Evolutionary conservation across 2,888 invertebrate genomes (phyloP), one percentile per base, ranked within the genome.

Genomic region (Entomobrya proxima): DNA sequence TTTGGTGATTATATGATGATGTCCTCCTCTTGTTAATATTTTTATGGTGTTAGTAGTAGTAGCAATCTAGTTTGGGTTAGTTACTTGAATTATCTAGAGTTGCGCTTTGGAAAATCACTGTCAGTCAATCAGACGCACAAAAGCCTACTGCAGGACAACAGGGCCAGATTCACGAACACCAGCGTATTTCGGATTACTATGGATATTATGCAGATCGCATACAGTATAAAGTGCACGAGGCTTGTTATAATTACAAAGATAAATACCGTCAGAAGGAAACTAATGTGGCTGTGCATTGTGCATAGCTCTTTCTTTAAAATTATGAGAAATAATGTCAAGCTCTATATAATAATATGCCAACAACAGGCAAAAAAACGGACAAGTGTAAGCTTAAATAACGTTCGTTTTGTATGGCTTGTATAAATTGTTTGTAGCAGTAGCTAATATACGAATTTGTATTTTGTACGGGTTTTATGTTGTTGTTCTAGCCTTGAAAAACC

Each of bases 401-500:
- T n/a, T 50, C 21, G n/a, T 50, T 50, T 21, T 21, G 2, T 18
- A 21, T 50, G 50, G 18, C 50, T 50, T 7, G 21, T 50, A 7
- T 4, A 3, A 47, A 13, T 47, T n/a, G n/a, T n/a, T n/a, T n/a
- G n/a, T n/a, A n/a, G n/a, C n/a, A n/a, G n/a, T n/a, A n/a, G n/a
- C n/a, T n/a, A n/a, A n/a, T n/a, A n/a, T n/a, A n/a, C n/a, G n/a
- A n/a, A 50, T 50, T n/a, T 50, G 21, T 50, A 50, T 21, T 50
- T 50, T 50, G 21, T 50, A 47, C 3, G 3, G 4, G 3, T 15
- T 47, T 13, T 47, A 47, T 58, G 21, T 7, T 21, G 18, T 13
- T 15, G 13, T 58, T 15, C 6, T 32, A 61, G 61, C 64, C 64
- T 64, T 64, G 67, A 67, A 67, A 67, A 67, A 27, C 30, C 13